A percentile compares a stretch with the other conserved stretches of the same genome.
Conservation (phyloP, 2,113 vertebrate genomes). For the Ciconia boyciana region DNA sequence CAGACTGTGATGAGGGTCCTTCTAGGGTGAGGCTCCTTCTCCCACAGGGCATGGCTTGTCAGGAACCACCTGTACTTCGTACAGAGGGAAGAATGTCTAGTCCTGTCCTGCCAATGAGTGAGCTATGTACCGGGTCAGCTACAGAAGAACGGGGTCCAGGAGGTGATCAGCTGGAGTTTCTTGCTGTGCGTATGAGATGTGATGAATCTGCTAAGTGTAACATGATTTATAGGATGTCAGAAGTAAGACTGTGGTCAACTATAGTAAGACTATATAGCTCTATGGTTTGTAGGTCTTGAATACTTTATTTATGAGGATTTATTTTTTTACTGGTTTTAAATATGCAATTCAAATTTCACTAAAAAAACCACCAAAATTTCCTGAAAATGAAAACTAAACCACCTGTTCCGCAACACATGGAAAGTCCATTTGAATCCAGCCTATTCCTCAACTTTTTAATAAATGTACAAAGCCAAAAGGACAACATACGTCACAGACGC, state of each 20-base stretch:
- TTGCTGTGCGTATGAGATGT: neutral
- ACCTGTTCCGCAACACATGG: neutral
- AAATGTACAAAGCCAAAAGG: neutral
- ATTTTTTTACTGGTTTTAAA: neutral
- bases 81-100: neutral
- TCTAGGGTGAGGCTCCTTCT: neutral
- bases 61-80: neutral
- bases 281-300: neutral
- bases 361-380: neutral
- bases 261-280: neutral
- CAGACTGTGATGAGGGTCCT: neutral
- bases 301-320: neutral
- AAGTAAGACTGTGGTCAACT: neutral
- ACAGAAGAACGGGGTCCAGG: neutral
- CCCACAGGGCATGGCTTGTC: neutral
- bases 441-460: neutral
- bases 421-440: neutral
- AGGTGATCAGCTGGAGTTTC: neutral
- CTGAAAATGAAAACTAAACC: neutral
- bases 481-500: neutral
- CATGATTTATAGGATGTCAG: neutral
- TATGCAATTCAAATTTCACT: neutral
- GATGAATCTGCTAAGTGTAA: neutral
- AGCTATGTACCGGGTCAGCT: neutral
- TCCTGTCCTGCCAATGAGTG: neutral